Evolutionary conservation across 2,113 vertebrate species (phyloP).

Genomic region (Orcinus orca): DNA sequence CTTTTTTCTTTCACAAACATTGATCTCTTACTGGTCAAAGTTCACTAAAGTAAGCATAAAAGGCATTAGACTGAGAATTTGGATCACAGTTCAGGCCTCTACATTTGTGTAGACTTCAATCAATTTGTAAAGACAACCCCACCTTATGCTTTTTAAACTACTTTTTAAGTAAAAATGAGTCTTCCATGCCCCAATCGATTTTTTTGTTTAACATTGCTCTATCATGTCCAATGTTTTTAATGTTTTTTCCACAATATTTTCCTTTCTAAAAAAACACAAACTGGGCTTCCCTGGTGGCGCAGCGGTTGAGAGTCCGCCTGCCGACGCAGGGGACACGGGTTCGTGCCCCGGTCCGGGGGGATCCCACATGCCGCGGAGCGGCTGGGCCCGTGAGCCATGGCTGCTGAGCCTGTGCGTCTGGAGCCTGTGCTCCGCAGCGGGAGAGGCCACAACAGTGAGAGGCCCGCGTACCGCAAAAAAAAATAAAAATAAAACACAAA

Average conservation of each 20-base stretch:
- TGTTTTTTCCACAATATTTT: neutral
- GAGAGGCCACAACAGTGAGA: no score
- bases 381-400: no score
- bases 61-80: neutral
- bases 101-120: neutral
- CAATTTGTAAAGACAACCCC: neutral
- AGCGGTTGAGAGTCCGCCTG: no score
- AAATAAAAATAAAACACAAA: neutral
- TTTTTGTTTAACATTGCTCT: neutral
- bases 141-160: neutral
- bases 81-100: neutral
- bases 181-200: neutral
- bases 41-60: constrained; percentile 20
- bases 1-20: neutral
- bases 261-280: neutral
- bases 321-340: no score
- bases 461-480: no score
- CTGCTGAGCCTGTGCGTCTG: no score
- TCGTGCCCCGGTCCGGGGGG: no score
- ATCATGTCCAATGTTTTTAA: neutral
- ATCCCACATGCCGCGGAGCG: no score
- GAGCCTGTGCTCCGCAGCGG: no score
- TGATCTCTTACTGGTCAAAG: neutral
- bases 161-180: neutral
- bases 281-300: neutral